These are phyloP conservation scores for Cathartes aura DNA, from an alignment of 2,113 vertebrate species.

Conservation along the genomic window DNA sequence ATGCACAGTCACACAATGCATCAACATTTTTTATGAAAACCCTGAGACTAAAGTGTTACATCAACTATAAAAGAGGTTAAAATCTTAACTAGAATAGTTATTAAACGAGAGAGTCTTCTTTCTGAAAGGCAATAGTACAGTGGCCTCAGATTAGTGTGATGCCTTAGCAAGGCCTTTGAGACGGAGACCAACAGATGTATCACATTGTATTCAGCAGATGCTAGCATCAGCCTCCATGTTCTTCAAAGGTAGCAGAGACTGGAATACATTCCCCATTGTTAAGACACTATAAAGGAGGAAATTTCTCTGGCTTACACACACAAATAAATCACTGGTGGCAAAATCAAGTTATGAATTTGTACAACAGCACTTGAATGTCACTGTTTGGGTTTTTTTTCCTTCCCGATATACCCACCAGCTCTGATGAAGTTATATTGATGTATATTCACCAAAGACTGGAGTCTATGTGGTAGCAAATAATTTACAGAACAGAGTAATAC, in stretches of 20 bases:
- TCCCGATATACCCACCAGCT: neutral
- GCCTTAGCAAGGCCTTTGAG: neutral
- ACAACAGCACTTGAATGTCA: neutral
- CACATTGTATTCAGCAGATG: neutral
- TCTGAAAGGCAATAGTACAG: neutral
- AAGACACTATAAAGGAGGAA: neutral
- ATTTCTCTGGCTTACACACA: neutral
- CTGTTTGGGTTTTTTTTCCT: neutral
- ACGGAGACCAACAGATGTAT: neutral
- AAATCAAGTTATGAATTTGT: neutral
- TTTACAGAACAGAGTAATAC: neutral
- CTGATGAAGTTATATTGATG: neutral
- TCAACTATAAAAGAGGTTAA: neutral
- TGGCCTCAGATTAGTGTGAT: neutral
- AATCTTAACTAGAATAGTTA: neutral
- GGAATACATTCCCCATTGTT: neutral
- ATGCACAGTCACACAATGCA: neutral
- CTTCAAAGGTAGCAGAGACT: neutral
- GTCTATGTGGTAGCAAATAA: neutral
- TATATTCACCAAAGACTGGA: neutral
- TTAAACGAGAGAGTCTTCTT: neutral
- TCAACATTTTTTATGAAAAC: neutral
- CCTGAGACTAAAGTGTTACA: neutral
- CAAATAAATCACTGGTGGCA: neutral
- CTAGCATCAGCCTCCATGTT: neutral